These are phyloP conservation scores for Nettapus auritus DNA, from an alignment of 2,113 vertebrate genomes.

Conservation along the genomic window DNA sequence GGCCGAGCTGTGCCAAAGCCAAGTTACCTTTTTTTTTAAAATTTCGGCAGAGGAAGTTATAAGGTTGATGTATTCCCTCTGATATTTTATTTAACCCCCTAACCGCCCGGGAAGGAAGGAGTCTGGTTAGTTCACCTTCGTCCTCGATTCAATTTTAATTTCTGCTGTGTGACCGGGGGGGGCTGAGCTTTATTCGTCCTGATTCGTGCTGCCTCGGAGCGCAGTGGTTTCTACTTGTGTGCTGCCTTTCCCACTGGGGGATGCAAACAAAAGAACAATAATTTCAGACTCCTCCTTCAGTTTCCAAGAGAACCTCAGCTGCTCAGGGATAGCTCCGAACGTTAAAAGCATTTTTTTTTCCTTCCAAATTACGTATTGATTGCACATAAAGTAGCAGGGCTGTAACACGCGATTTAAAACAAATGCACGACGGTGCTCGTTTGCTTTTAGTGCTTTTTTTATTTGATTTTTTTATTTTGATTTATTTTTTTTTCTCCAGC, in stretches of 20 bases:
- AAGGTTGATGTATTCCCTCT: neutral
- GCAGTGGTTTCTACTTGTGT: slow-evolving; percentile 65
- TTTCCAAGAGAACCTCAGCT: slow-evolving; percentile 73
- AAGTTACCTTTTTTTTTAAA: neutral
- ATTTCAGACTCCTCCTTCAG: slow-evolving; percentile 73
- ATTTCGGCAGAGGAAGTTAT: neutral
- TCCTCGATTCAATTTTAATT: slow-evolving; percentile 51
- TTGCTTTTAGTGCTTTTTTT: slow-evolving; percentile 48
- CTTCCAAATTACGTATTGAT: slow-evolving; percentile 73
- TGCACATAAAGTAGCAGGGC: slow-evolving; percentile 59
- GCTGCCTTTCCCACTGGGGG: slow-evolving; percentile 67
- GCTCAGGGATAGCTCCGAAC: slow-evolving; percentile 69
- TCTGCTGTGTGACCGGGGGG: slow-evolving; percentile 1
- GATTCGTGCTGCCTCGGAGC: slow-evolving; percentile 60
- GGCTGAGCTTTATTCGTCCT: slow-evolving; percentile 51
- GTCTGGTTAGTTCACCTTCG: slow-evolving; percentile 37
- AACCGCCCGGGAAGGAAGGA: neutral
- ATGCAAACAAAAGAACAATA: slow-evolving; percentile 76
- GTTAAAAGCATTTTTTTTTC: slow-evolving; percentile 67
- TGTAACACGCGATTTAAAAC: slow-evolving; percentile 64
- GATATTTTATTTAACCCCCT: slow-evolving; percentile 33
- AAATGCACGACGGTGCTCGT: slow-evolving; percentile 60
- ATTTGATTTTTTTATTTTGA: too few species aligned
- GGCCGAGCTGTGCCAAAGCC: neutral
- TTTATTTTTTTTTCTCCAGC: neutral